These are phyloP conservation scores for Leucosticte australis DNA, from an alignment of 2,113 vertebrate genomes.

Conservation along the genomic window DNA sequence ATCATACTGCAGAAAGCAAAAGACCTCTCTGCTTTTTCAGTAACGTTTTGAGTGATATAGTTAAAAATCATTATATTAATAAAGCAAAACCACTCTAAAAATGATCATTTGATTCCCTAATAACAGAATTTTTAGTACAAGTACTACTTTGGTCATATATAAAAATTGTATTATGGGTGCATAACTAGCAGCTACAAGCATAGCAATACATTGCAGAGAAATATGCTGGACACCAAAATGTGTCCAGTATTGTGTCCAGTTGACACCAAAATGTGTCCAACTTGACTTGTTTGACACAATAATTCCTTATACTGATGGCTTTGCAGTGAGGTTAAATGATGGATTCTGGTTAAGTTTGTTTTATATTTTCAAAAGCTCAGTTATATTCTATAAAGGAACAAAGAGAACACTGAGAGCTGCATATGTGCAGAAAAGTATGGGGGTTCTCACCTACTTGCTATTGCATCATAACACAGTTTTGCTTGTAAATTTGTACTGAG, in stretches of 20 bases:
- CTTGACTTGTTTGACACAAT: background rate
- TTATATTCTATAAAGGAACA: background rate
- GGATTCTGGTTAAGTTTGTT: background rate
- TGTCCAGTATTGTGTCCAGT: no score
- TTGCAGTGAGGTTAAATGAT: background rate
- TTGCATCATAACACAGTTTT: background rate
- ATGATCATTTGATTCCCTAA: background rate
- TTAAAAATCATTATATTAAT: background rate
- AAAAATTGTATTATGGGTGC: background rate
- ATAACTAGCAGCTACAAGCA: background rate
- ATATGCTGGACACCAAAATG: background rate
- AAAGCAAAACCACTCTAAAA: background rate
- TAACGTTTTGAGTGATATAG: background rate
- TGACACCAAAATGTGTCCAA: background rate
- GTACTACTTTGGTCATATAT: background rate
- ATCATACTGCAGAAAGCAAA: background rate
- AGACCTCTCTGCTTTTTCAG: background rate
- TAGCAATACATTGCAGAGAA: background rate
- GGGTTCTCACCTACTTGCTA: background rate
- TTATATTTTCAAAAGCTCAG: background rate
- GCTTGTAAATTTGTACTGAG: background rate
- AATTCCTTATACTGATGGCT: background rate
- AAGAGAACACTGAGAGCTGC: background rate
- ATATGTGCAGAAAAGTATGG: background rate
- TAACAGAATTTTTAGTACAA: background rate